Conservation (phyloP, 2,113 vertebrate species). For the Catharus bicknelli region DNA sequence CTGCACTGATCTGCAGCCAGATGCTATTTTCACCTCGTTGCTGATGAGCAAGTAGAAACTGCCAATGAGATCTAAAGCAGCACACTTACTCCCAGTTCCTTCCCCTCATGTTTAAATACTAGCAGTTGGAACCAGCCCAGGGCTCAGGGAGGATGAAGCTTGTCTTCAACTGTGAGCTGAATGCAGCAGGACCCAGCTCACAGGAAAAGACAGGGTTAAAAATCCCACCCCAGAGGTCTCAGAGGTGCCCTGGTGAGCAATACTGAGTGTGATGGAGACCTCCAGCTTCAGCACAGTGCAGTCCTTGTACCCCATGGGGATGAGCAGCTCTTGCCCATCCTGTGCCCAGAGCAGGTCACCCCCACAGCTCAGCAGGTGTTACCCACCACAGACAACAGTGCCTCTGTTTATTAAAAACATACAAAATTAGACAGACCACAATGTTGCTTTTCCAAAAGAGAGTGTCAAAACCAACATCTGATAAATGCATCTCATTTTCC, state of each 20-base stretch:
- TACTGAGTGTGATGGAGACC: background rate
- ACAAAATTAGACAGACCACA: background rate
- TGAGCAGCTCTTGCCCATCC: accelerated
- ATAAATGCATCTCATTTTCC: background rate
- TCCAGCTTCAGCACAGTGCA: background rate
- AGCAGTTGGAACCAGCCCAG: background rate
- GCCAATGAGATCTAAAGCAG: background rate
- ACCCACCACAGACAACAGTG: accelerated
- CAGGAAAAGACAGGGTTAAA: background rate
- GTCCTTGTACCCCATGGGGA: no score
- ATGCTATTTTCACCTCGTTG: background rate
- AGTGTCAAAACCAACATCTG: background rate
- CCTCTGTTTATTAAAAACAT: background rate
- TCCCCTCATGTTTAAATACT: background rate
- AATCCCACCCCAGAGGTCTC: background rate
- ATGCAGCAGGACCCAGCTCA: background rate
- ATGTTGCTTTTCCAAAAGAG: background rate
- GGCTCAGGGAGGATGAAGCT: background rate
- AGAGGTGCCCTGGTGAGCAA: background rate
- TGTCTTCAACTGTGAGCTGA: accelerated
- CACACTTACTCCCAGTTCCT: background rate
- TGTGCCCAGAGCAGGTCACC: accelerated
- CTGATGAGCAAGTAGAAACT: background rate
- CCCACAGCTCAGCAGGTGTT: background rate
- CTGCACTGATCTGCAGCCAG: background rate